Percentiles rank a stretch among this genome's conserved stretches.
Evolutionary conservation across 1,140 invertebrate genomes (phyloP).

Genomic region (Zaprionus vittiger): DNA sequence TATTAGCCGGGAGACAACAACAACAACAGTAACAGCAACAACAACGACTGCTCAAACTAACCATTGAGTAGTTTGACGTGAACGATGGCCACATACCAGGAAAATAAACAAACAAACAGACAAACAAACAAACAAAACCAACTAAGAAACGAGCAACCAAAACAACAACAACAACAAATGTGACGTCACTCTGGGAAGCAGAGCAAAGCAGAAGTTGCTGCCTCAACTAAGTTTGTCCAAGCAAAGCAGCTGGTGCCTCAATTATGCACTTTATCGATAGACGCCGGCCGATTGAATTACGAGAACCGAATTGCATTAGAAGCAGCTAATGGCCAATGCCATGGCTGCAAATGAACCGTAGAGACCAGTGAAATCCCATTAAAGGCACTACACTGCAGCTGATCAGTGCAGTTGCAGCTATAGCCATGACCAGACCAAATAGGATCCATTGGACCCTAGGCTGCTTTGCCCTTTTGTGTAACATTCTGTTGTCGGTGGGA

Average conservation of each 20-base stretch:
- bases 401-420: conserved; percentile 36
- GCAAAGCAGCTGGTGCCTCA: conserved; percentile 35
- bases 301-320: conserved; percentile 56
- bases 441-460: no score
- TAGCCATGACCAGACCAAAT: conserved; percentile 10
- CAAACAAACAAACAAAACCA: conserved; percentile 12
- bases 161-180: conserved; percentile 30
- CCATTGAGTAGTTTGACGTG: conserved; percentile 38
- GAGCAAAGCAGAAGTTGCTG: conserved; percentile 13
- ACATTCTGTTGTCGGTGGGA: not conserved
- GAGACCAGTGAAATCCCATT: conserved; percentile 7
- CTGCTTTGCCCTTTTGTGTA: not conserved
- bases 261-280: conserved; percentile 62
- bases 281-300: conserved; percentile 54
- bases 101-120: conserved; percentile 14
- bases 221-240: conserved; percentile 9
- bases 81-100: conserved; percentile 21
- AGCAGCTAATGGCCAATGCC: conserved; percentile 47
- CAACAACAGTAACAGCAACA: conserved; percentile 22
- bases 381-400: not conserved
- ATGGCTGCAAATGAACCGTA: conserved; percentile 19
- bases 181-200: conserved; percentile 9
- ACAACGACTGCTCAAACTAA: conserved; percentile 13
- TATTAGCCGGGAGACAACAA: conserved; percentile 65
- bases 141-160: conserved; percentile 32